Evolutionary conservation across 2,888 invertebrate species (phyloP), one percentile per base, ranked within the genome.

Genomic region (Oscheius sp.): DNA sequence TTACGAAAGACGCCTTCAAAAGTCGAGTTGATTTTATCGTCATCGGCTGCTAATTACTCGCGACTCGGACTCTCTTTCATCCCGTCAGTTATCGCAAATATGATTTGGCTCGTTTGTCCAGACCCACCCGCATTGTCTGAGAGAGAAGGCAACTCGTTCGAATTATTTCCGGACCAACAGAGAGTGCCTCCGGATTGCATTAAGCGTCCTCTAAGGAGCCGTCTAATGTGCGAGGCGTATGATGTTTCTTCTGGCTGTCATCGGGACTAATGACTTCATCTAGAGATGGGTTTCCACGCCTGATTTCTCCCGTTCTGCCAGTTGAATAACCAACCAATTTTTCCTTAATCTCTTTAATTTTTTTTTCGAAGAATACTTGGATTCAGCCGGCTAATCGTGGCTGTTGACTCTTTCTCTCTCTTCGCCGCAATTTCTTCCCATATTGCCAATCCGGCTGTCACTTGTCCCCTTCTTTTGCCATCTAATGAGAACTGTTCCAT

Each of bases 361-460:
- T 36, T 36, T 14, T 36, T 12, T 20, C 41, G 41, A 6, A 6
- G 4, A 41, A 20, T 41, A n/a, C n/a, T n/a, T n/a, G 49, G 17
- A 6, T 49, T 20, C 26, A 3, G 41, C n/a, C n/a, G 41, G 51
- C 59, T 59, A 41, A 59, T 41, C 44, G 30, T n/a, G 36, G 28
- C 17, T 57, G 57, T 44, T 59, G 59, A 41, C 59, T 59, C 44
- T 59, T n/a, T 2, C 8, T 36, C n/a, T 26, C 41, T 38, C 56
- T 33, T 44, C 26, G 38, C 44, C 44, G 41, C 44, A 59, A 44
- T 59, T 59, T 59, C 59, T 44, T 59, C 17, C 59, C 26, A 59
- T 44, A 59, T 59, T 59, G 59, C 59, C 59, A 59, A 59, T 59
- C 59, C 44, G 59, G 41, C 59, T 59, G 59, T 59, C 59, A 41